phyloP scores from a whole-genome alignment of 2,797 vertebrate genomes.

The Chromobotia macracanthus region DNA sequence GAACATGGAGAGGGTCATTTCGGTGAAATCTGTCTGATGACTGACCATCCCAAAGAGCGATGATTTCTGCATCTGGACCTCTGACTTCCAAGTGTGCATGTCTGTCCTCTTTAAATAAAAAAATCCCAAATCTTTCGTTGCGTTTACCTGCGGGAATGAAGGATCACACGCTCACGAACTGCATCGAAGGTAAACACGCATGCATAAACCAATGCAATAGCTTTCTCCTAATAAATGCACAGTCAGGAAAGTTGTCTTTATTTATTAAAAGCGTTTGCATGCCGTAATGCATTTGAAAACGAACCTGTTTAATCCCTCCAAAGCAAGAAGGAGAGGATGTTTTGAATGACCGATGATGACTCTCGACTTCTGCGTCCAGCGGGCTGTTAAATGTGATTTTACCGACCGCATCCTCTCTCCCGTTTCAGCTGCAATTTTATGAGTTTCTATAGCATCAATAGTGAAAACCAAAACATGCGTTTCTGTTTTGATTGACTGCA shows the following conservation, averaged over 20 bases:
- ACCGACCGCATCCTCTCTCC: constrained; percentile 72
- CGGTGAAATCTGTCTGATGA: constrained; percentile 76
- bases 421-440: constrained; percentile 56
- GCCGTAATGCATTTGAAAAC: constrained; percentile 42
- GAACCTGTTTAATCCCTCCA: constrained; percentile 66
- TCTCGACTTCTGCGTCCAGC: constrained; percentile 63
- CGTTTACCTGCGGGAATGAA: constrained; percentile 65
- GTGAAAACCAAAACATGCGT: constrained; percentile 69
- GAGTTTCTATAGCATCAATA: constrained; percentile 61
- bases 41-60: constrained; percentile 80
- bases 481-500: constrained; percentile 66
- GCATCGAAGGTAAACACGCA: background rate
- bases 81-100: constrained; percentile 63
- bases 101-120: constrained; percentile 55
- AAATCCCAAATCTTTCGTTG: constrained; percentile 28
- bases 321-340: constrained; percentile 35
- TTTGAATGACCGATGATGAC: constrained; percentile 52
- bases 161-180: background rate
- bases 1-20: constrained; percentile 76
- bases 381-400: constrained; percentile 55
- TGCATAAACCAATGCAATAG: too few species aligned
- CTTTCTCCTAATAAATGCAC: background rate
- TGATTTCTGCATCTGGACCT: constrained; percentile 75
- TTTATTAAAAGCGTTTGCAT: background rate
- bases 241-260: background rate